Evolutionary conservation across 1,140 invertebrate species (phyloP), one percentile per base, ranked within the genome.

Genomic region (Dendrolimus punctatus): DNA sequence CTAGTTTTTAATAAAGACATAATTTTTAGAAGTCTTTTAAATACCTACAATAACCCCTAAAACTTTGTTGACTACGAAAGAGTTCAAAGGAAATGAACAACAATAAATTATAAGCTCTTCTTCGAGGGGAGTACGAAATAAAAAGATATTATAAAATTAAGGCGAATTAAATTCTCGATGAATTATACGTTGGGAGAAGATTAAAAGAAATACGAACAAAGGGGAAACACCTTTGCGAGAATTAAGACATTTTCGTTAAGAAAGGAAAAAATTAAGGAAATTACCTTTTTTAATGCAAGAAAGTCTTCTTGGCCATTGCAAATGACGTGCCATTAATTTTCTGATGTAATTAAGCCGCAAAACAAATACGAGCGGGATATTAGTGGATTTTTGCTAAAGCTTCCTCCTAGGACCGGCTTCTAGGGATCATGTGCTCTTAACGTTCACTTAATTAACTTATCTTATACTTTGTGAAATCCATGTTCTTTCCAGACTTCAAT

Each of bases 321-420:
- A 80, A 76, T 77, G 79, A 76, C 79, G 73, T 73, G 50, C 64
- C 73, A 82, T 82, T 78, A 80, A 82, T 78, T 76, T 70, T 68
- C 60, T 60, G 65, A 71, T 66, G 68, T 81, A 73, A 77, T 78
- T 75, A 75, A 68, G 64, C 39, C 9, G 51, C 52, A 57, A 58
- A 69, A 66, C 68, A 72, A 72, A 71, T 57, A 67, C 48, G 57
- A 63, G 53, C 65, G 62, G 60, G 62, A 61, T 65, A 61, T 49
- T 64, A 51, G 58, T 52, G 38, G 38, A 52, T 51, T 60, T 41
- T 52, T 48, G 42, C 39, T 53, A 23, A 23, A 23, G 23, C 23
- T 23, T 23, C 23, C 23, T 23, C 23, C 23, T 23, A 23, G 23
- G 23, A 23, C 1, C 23, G 23, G 23, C 23, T 23, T 23, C 23